Conservation (phyloP, 2,888 invertebrate species). For the Limnephilus rhombicus region DNA sequence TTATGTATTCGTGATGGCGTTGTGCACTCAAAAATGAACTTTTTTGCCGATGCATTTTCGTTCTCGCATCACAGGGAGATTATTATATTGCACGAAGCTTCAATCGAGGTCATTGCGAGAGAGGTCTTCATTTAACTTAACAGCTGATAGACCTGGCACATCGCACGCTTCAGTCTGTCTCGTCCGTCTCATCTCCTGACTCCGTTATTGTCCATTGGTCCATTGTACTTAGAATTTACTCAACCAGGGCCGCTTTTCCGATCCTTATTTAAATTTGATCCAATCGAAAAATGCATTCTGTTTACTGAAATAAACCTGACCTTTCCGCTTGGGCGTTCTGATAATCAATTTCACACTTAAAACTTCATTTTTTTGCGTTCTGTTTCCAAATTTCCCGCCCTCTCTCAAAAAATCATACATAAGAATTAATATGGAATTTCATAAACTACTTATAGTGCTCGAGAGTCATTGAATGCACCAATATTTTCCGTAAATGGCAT, state of each 20-base stretch:
- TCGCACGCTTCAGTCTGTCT: background rate
- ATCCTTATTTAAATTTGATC: background rate
- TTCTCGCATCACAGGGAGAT: background rate
- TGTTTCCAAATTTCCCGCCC: no score
- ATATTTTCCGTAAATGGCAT: no score
- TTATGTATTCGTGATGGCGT: no score
- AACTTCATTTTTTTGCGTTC: no score
- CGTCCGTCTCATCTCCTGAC: background rate
- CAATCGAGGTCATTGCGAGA: background rate
- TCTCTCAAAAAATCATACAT: no score
- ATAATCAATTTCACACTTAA: no score
- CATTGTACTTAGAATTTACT: background rate
- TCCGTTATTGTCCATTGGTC: constrained; percentile 1
- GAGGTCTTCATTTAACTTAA: background rate
- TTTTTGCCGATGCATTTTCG: background rate
- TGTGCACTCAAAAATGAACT: background rate
- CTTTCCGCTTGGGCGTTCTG: no score
- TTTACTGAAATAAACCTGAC: background rate
- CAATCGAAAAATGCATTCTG: background rate
- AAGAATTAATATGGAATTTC: no score
- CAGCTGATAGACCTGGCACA: background rate
- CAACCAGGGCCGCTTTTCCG: background rate
- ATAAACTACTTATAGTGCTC: no score
- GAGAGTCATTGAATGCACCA: no score
- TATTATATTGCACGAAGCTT: background rate